A percentile compares a stretch with the other conserved stretches of the same genome.
These are phyloP conservation scores for Zaprionus camerounensis DNA, from an alignment of 1,140 invertebrate genomes.

Conservation along the genomic window DNA sequence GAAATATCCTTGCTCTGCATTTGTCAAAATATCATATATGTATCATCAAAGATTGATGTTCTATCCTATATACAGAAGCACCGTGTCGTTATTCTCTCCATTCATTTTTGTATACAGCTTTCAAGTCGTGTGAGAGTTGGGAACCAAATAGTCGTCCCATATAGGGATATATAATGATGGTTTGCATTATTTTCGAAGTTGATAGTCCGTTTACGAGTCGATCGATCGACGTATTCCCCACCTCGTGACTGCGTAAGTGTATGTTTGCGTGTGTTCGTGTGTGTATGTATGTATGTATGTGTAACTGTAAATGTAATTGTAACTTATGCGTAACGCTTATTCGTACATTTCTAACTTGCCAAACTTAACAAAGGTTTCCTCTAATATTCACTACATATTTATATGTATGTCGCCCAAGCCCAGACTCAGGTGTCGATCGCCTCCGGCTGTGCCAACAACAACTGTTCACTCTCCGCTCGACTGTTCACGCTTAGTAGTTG, in stretches of 20 bases:
- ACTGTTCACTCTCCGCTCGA: background rate
- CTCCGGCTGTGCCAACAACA: background rate
- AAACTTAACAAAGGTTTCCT: constrained; percentile 47
- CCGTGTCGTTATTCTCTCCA: constrained; percentile 34
- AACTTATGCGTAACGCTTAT: constrained; percentile 10
- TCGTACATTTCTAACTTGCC: constrained; percentile 18
- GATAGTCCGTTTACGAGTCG: background rate
- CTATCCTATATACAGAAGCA: constrained; percentile 21
- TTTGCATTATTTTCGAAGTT: background rate
- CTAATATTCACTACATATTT: constrained; percentile 23
- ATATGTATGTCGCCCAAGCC: background rate
- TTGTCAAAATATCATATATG: constrained; percentile 4
- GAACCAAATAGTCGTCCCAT: background rate
- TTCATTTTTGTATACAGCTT: constrained; percentile 9
- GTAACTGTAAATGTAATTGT: background rate
- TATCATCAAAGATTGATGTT: constrained; percentile 13
- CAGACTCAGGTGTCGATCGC: background rate
- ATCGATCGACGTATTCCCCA: background rate
- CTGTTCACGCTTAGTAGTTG: constrained; percentile 8
- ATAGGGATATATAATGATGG: background rate
- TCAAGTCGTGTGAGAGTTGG: constrained; percentile 20
- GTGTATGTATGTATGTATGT: constrained; percentile 10
- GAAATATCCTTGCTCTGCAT: constrained; percentile 15
- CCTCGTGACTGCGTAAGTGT: background rate
- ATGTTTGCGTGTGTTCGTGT: background rate